Percentiles rank a stretch among this genome's conserved stretches.
Evolutionary conservation across 2,888 invertebrate genomes (phyloP).

Genomic region (Caenorhabditis sulstoni): DNA sequence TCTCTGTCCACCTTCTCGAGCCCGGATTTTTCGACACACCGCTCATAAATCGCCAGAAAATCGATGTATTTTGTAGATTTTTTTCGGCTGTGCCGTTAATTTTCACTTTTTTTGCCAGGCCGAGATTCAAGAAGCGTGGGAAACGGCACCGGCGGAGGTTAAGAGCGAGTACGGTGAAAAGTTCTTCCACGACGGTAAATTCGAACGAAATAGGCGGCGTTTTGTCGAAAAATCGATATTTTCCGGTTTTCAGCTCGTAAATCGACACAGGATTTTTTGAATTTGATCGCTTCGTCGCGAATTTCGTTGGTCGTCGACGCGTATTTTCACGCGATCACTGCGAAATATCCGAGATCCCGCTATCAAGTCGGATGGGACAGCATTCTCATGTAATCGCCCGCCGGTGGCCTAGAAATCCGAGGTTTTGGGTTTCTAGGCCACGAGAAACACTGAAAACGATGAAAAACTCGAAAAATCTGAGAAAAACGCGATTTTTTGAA

Average conservation of each 20-base stretch:
- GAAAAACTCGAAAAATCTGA: no score
- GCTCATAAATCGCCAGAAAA: conserved; percentile 58
- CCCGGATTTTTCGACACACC: conserved; percentile 79
- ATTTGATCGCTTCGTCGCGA: conserved; percentile 53
- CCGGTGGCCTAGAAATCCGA: no score
- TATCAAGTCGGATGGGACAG: conserved; percentile 73
- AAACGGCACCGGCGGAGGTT: conserved; percentile 35
- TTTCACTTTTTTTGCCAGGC: conserved; percentile 20
- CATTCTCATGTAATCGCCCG: conserved; percentile 58
- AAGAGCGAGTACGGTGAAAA: conserved; percentile 63
- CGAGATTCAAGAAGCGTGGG: conserved; percentile 62
- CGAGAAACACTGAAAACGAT: neutral
- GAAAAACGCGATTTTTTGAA: neutral
- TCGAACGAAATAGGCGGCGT: no score
- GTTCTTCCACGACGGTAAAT: conserved; percentile 55
- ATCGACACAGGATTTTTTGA: conserved; percentile 48
- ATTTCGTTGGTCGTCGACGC: conserved; percentile 70
- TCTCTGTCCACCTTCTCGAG: conserved; percentile 75
- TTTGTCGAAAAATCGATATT: neutral
- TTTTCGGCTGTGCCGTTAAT: no score
- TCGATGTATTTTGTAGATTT: conserved; percentile 31
- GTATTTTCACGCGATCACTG: conserved; percentile 77
- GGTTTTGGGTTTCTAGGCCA: no score
- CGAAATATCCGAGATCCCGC: conserved; percentile 68
- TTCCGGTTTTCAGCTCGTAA: conserved; percentile 48